Percentiles rank a stretch among this genome's conserved stretches.
Conservation (phyloP, 2,797 vertebrate species). For the Brachyalestes nurse region DNA sequence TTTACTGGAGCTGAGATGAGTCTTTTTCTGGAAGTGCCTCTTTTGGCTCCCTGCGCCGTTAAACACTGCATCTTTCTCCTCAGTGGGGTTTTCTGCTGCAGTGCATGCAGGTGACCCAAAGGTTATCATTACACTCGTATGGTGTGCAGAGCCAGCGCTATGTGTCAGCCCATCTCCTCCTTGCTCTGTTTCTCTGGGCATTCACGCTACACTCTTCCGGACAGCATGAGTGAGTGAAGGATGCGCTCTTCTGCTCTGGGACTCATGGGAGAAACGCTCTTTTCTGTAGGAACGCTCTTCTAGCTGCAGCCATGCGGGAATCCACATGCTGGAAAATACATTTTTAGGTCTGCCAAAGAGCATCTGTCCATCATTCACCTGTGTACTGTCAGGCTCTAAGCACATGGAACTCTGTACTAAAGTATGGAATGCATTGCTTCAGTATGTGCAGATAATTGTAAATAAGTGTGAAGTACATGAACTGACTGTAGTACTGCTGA, state of each 20-base stretch:
- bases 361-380: conserved; percentile 11
- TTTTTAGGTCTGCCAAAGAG: conserved; percentile 4
- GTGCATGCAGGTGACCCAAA: conserved; percentile 17
- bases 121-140: conserved; percentile 36
- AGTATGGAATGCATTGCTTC: not conserved
- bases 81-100: not conserved
- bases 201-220: not conserved
- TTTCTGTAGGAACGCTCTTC: not conserved
- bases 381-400: not conserved
- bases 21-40: conserved; percentile 12
- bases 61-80: conserved; percentile 11
- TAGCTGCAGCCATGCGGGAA: not conserved
- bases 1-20: conserved; percentile 31
- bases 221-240: not conserved
- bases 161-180: conserved; percentile 13
- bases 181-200: conserved; percentile 30
- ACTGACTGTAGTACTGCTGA: too few species aligned
- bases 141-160: conserved; percentile 21
- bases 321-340: not conserved
- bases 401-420: not conserved
- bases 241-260: conserved; percentile 5
- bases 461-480: too few species aligned
- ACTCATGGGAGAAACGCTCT: not conserved
- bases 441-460: too few species aligned
- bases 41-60: conserved; percentile 8